Conservation (phyloP, 2,797 vertebrate genomes). For the Macropodus opercularis region DNA sequence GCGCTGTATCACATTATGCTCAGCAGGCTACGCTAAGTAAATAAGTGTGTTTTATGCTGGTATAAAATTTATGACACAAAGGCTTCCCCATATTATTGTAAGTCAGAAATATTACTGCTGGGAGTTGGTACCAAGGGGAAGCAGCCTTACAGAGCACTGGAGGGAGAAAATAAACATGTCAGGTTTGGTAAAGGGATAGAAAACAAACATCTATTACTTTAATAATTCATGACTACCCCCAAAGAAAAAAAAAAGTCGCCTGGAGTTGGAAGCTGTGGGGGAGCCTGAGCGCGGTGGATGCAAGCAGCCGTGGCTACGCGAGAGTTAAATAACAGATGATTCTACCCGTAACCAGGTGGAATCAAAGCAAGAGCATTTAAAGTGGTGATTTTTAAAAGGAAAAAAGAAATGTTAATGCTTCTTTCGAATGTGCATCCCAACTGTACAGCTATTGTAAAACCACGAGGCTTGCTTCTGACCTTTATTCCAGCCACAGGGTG, state of each 20-base stretch:
- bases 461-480: slow-evolving; percentile 5
- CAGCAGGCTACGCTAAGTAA: not conserved
- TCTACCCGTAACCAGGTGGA: not conserved
- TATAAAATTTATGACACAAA: slow-evolving; percentile 30
- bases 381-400: not conserved
- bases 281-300: not conserved
- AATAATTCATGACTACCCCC: slow-evolving; percentile 28
- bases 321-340: slow-evolving; percentile 1
- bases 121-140: slow-evolving; percentile 12
- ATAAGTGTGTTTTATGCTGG: slow-evolving; percentile 33
- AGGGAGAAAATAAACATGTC: slow-evolving; percentile 40
- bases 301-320: slow-evolving; percentile 5
- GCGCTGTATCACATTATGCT: not conserved
- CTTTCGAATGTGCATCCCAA: not conserved
- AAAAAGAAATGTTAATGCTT: not conserved
- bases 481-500: slow-evolving; percentile 14
- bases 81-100: slow-evolving; percentile 19
- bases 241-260: slow-evolving; percentile 27
- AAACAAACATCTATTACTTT: slow-evolving; percentile 46
- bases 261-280: slow-evolving; percentile 18
- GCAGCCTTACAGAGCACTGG: slow-evolving; percentile 14
- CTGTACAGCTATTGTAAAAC: not conserved
- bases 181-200: slow-evolving; percentile 34
- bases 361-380: not conserved
- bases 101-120: slow-evolving; percentile 4